Evolutionary conservation across 2,888 invertebrate species (phyloP).

Genomic region (Apoda limacodes): DNA sequence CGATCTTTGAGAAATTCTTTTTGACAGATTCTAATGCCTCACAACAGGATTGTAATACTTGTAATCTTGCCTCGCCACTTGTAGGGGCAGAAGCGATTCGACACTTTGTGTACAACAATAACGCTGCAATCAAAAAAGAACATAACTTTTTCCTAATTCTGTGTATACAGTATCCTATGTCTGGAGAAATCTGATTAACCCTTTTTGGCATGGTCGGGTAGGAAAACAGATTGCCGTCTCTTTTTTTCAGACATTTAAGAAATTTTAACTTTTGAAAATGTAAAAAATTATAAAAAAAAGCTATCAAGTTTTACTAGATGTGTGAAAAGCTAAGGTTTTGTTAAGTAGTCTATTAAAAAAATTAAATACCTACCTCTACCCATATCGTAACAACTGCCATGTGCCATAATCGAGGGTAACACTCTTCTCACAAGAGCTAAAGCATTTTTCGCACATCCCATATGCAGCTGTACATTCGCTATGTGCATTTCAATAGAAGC

Average conservation of each 20-base stretch:
- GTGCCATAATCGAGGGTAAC: constrained; percentile 79
- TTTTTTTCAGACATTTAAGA: no score
- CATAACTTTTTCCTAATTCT: no score
- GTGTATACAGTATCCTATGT: no score
- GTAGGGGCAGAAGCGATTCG: constrained; percentile 74
- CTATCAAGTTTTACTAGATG: no score
- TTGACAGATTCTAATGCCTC: constrained; percentile 76
- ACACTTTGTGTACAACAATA: constrained; percentile 83
- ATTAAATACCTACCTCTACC: constrained; percentile 73
- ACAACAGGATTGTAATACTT: constrained; percentile 67
- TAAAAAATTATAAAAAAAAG: no score
- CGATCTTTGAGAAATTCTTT: constrained; percentile 77
- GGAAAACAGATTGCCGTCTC: no score
- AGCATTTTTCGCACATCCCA: constrained; percentile 83
- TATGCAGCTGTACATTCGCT: constrained; percentile 80
- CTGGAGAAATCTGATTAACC: no score
- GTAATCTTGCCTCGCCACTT: constrained; percentile 52
- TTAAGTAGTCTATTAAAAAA: no score
- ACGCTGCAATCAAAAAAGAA: constrained; percentile 34
- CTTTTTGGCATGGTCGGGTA: no score
- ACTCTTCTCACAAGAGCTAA: constrained; percentile 76
- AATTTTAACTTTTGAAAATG: no score
- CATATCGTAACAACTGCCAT: constrained; percentile 85
- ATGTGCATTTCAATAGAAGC: constrained; percentile 82
- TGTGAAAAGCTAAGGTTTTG: no score